phyloP scores from a whole-genome alignment of 37 sponge, comb jelly and placozoan genomes.

The Ephydatia muelleri region DNA sequence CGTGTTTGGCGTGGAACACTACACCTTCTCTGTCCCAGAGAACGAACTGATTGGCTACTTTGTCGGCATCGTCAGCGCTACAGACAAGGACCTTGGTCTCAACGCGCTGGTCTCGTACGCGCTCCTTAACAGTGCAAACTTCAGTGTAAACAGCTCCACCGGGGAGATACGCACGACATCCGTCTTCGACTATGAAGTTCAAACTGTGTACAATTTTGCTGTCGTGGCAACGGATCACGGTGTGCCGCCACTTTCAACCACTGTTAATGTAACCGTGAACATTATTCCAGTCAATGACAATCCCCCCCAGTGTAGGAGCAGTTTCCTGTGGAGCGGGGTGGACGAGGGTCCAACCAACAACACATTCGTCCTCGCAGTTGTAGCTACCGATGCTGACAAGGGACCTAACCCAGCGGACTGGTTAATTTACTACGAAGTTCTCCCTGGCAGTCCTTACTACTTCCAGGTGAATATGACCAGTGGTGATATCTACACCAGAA shows the following conservation, averaged over 20 bases:
- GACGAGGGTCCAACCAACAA: conserved; percentile 28
- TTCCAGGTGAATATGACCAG: neutral
- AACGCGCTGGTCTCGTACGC: conserved; percentile 52
- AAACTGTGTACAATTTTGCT: conserved; percentile 39
- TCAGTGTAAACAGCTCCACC: conserved; percentile 43
- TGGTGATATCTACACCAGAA: conserved; percentile 28
- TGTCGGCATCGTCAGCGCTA: conserved; percentile 39
- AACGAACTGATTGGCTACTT: conserved; percentile 5
- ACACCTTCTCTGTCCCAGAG: conserved; percentile 47
- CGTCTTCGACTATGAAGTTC: conserved; percentile 58
- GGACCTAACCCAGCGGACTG: conserved; percentile 17
- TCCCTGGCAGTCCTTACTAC: neutral
- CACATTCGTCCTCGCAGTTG: conserved; percentile 35
- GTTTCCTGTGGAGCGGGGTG: neutral
- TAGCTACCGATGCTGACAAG: conserved; percentile 67
- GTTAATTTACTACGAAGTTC: neutral
- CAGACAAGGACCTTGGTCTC: conserved; percentile 40
- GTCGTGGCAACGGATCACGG: conserved; percentile 57
- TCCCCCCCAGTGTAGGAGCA: conserved; percentile 43
- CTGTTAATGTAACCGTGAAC: conserved; percentile 41
- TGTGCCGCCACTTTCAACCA: conserved; percentile 2
- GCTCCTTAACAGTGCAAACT: conserved; percentile 21
- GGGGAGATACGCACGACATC: conserved; percentile 45
- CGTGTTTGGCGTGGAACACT: conserved; percentile 21
- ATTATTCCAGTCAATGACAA: conserved; percentile 78